Conservation (phyloP, 2,797 vertebrate genomes). For the Catamblyrhynchus diadema region DNA sequence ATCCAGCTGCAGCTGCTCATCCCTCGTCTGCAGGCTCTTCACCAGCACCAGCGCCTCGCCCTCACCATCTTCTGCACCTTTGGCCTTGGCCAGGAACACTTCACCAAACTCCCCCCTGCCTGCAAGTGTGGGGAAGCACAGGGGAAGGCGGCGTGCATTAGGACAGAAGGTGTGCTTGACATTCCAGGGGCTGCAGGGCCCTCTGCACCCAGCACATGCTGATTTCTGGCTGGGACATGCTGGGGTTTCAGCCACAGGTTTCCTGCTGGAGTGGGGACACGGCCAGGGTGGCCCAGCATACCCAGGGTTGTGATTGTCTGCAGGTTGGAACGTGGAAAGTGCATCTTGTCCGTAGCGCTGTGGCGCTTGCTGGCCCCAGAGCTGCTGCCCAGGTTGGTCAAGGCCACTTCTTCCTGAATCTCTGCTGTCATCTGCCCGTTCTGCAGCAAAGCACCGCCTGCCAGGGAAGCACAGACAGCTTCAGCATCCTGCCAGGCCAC, state of each 20-base stretch:
- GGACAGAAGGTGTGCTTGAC: neutral
- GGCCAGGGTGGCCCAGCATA: constrained; percentile 51
- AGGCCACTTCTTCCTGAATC: constrained; percentile 93
- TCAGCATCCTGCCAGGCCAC: neutral
- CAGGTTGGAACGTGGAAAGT: constrained; percentile 87
- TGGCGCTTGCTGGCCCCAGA: constrained; percentile 86
- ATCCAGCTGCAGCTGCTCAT: constrained; percentile 90
- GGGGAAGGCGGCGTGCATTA: accelerated
- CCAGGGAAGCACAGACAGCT: neutral
- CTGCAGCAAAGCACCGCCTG: constrained; percentile 86
- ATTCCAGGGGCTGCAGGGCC: neutral
- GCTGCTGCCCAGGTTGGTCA: constrained; percentile 85
- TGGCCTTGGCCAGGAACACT: constrained; percentile 93
- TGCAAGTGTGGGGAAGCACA: constrained; percentile 46
- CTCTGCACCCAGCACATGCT: neutral
- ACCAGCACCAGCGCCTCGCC: constrained; percentile 90
- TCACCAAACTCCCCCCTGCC: constrained; percentile 96
- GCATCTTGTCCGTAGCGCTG: constrained; percentile 87
- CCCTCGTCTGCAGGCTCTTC: constrained; percentile 90
- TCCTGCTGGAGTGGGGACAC: neutral
- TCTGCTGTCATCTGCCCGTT: constrained; percentile 92
- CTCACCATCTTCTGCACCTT: constrained; percentile 82
- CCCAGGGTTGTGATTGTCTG: constrained; percentile 94
- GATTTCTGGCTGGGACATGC: neutral
- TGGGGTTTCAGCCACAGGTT: neutral